Conservation (phyloP, 2,797 vertebrate species). For the Hippoglossus hippoglossus region DNA sequence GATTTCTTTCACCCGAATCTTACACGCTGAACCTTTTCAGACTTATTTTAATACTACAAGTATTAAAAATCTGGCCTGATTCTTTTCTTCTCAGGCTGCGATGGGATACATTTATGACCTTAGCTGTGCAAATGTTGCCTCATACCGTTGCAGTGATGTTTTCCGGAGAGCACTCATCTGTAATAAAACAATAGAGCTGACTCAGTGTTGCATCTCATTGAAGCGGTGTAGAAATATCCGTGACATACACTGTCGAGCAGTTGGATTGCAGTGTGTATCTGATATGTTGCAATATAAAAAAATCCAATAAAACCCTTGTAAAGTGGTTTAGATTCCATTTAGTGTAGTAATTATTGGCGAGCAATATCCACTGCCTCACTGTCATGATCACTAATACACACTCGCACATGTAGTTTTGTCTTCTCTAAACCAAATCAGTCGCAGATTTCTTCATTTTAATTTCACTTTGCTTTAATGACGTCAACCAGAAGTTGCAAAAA, state of each 20-base stretch:
- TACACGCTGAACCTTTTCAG: too few relatives aligned
- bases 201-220: neutral
- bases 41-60: too few relatives aligned
- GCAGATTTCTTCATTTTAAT: neutral
- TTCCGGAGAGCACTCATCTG: neutral
- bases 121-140: too few relatives aligned
- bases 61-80: neutral
- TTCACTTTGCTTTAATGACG: neutral
- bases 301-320: neutral
- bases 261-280: neutral
- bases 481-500: neutral
- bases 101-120: too few relatives aligned
- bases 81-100: neutral
- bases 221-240: neutral
- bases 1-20: too few relatives aligned
- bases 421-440: neutral
- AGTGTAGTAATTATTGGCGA: neutral
- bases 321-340: neutral
- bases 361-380: neutral
- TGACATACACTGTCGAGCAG: neutral
- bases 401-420: neutral
- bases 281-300: neutral
- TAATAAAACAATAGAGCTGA: neutral
- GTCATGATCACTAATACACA: neutral
- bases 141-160: neutral